A percentile compares a stretch with the other conserved stretches of the same genome.
phyloP scores from a whole-genome alignment of 1,140 invertebrate genomes.

The Triops longicaudatus region DNA sequence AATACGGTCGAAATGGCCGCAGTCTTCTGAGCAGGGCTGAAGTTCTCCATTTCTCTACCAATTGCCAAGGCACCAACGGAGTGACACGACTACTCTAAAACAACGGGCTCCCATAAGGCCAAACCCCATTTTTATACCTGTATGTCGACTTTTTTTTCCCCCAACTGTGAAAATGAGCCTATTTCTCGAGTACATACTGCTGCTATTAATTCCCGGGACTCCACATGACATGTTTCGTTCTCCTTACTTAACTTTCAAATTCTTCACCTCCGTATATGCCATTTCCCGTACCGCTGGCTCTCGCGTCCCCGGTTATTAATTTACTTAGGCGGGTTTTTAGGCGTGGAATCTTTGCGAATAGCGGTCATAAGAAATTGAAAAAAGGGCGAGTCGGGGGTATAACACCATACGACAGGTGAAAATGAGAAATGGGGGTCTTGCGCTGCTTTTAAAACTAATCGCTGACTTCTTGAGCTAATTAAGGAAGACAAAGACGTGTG shows the following conservation, averaged over 20 bases:
- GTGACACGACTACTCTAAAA: background rate
- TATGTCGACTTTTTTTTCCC: background rate
- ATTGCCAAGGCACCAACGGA: background rate
- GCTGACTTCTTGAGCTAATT: slow-evolving; percentile 7
- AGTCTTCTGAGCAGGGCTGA: background rate
- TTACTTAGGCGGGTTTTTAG: background rate
- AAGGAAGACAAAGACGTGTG: background rate
- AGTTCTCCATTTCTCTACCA: background rate
- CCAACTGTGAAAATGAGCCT: slow-evolving; percentile 1
- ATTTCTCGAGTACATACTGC: background rate
- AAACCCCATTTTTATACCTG: background rate
- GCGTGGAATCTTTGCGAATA: background rate
- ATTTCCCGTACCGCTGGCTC: background rate
- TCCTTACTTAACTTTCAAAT: background rate
- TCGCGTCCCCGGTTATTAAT: background rate
- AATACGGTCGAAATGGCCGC: background rate
- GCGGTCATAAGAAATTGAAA: background rate
- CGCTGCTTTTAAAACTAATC: background rate
- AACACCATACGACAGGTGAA: background rate
- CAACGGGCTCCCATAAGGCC: background rate
- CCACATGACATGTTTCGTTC: background rate
- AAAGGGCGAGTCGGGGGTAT: background rate
- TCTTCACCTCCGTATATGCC: background rate
- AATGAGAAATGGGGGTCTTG: background rate
- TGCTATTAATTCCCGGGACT: background rate